Base-by-base conservation (phyloP, 2,113 vertebrate genomes). In the Upupa epops region DNA sequence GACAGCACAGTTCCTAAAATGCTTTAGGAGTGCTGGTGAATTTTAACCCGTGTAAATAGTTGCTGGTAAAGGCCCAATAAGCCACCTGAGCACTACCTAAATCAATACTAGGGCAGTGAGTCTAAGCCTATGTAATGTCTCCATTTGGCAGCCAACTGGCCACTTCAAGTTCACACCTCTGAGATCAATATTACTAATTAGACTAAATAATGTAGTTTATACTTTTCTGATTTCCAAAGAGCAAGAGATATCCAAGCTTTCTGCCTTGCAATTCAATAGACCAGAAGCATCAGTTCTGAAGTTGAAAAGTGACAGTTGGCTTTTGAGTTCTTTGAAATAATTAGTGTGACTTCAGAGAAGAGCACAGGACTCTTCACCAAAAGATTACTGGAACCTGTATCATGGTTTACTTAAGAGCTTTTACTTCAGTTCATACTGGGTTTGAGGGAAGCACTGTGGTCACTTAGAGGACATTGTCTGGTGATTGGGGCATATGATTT, bases 271-370 rank as follows among this genome's bases (percentile, higher is more conserved):
- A 65, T 82, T 88, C 32, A 86, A 75, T 32, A 68, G 45, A 81
- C 40, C 29, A 49, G 36, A 82, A 82, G 63, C 66, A 94, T 81
- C 81, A 89, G 73, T 34, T 90, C 48, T 18, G 42, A 86, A 68
- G 61, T 79, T 22, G 18, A 79, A 56, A 87, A 91, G 21, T 28
- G 66, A 60, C 61, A 87, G 86, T 84, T 81, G 34, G n/a, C 56
- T 92, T 85, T 83, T 40, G 75, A 87, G 21, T 52, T 68, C 46
- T 78, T 52, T 68, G 70, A 92, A 86, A 73, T 74, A 74, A 83
- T 42, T 17, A 69, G 71, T 4, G 29, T 0, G 2, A 58, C 28
- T 82, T 82, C n/a, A 60, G 55, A 40, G 13, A 60, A 28, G 9
- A 48, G 49, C 42, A 72, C 29, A 42, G 29, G 7, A 17, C 8